Evolutionary conservation across 2,797 vertebrate genomes (phyloP), one percentile per base, ranked within the genome.

Genomic region (Crypturellus tataupa): DNA sequence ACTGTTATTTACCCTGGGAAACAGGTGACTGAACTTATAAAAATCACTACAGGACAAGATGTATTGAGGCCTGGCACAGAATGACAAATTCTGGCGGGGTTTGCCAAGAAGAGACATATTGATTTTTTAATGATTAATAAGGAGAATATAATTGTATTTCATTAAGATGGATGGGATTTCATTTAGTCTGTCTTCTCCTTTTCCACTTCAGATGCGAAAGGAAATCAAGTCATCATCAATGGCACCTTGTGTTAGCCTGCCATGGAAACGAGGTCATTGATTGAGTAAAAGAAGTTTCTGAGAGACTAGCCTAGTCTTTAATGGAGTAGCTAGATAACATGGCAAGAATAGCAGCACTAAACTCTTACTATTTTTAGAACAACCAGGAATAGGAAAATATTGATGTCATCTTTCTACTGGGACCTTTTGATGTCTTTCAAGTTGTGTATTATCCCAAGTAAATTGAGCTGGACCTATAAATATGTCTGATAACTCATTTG

Each of bases 101-200:
- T 98, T 98, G 98, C 98, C 97, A 98, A 98, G 98, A 99, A 99
- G 98, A 99, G 99, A 99, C 98, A 98, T 99, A 99, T 99, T 99
- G 99, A 99, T 99, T 99, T 99, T 99, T 99, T 99, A 99, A 99
- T 99, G 99, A 99, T 99, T 99, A 99, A 99, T 99, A 99, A 99
- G 99, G 99, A 99, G 99, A 99, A 99, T 99, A 99, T 99, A 99
- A 99, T 99, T 99, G 99, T 99, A 99, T 99, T 99, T 99, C 99
- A 99, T 99, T 99, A 99, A 99, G 99, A 99, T 99, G 99, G 99
- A 99, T 99, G 99, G 98, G 98, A 98, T 99, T 99, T 99, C 99
- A 99, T 99, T 99, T 99, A 99, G 98, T 98, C 98, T 98, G 98
- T 99, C 99, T 99, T 98, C 98, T 98, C 98, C 98, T 98, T 99